These are phyloP conservation scores for Platyscapa corneri DNA, from an alignment of 1,140 invertebrate genomes.

Conservation along the genomic window DNA sequence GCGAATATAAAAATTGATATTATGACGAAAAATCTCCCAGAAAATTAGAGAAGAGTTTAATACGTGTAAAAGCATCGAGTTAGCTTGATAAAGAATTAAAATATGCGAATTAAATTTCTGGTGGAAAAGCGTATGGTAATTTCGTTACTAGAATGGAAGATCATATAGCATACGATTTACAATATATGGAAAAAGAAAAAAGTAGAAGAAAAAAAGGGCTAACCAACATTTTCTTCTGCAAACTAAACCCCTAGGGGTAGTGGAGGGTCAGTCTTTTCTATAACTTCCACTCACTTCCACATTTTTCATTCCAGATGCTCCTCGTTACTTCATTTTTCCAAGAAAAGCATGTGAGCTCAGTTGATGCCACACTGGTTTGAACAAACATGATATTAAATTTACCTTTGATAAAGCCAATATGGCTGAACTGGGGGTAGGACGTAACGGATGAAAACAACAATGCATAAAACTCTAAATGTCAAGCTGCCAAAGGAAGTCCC, in stretches of 20 bases:
- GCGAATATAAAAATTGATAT: too few relatives aligned
- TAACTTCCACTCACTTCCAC: neutral
- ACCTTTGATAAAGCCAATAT: slow-evolving; percentile 46
- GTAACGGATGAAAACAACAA: slow-evolving; percentile 34
- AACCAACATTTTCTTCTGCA: slow-evolving; percentile 51
- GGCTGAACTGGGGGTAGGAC: too few relatives aligned
- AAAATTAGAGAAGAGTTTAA: too few relatives aligned
- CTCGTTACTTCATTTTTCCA: slow-evolving; percentile 48
- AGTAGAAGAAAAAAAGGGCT: neutral
- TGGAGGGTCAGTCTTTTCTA: slow-evolving; percentile 14
- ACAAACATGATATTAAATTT: slow-evolving; percentile 55
- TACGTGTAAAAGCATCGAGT: too few relatives aligned
- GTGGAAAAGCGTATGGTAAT: slow-evolving; percentile 10
- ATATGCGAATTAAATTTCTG: too few relatives aligned
- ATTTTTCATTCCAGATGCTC: slow-evolving; percentile 27
- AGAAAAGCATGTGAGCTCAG: slow-evolving; percentile 18
- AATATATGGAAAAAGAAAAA: neutral
- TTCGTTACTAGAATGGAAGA: slow-evolving; percentile 56
- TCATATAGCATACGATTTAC: slow-evolving; percentile 21
- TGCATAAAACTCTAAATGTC: slow-evolving; percentile 13
- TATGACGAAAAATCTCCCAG: too few relatives aligned
- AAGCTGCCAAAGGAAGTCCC: slow-evolving; percentile 9
- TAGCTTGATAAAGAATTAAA: too few relatives aligned
- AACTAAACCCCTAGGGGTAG: slow-evolving; percentile 55
- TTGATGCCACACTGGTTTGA: slow-evolving; percentile 42